phyloP scores from a whole-genome alignment of 2,888 invertebrate species.

The Rotaria sp. region DNA sequence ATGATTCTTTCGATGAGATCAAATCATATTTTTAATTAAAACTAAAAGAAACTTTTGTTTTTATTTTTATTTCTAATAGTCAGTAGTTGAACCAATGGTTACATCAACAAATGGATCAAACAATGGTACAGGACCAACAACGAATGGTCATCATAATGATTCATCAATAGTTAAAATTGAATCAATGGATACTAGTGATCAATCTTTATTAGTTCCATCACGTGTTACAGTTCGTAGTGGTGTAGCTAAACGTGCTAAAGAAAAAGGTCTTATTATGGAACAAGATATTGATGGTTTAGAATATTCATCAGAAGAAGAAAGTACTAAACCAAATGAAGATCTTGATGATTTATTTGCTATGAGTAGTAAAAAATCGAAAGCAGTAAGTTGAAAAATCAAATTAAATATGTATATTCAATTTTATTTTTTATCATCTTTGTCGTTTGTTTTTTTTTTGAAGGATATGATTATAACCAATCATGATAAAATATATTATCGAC shows the following conservation, averaged over 20 bases:
- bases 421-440: not conserved
- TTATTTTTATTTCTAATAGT: not conserved
- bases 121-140: not conserved
- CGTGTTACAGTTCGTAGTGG: slow-evolving; percentile 34
- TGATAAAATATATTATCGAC: slow-evolving; percentile 69
- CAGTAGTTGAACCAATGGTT: not conserved
- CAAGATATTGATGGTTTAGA: slow-evolving; percentile 93
- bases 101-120: not conserved
- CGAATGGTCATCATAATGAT: not conserved
- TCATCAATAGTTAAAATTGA: slow-evolving; percentile 2
- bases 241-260: slow-evolving; percentile 49
- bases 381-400: not conserved
- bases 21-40: too few species aligned
- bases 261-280: slow-evolving; percentile 92
- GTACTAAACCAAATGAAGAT: slow-evolving; percentile 72
- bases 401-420: not conserved
- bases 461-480: slow-evolving; percentile 62
- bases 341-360: slow-evolving; percentile 64
- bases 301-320: slow-evolving; percentile 92
- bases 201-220: slow-evolving; percentile 34
- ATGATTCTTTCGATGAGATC: too few species aligned
- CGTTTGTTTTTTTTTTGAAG: slow-evolving; percentile 56
- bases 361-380: slow-evolving; percentile 33
- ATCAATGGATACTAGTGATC: slow-evolving; percentile 1
- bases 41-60: too few species aligned